phyloP scores from a whole-genome alignment of 2,113 vertebrate genomes.

The Tyrannus savana region DNA sequence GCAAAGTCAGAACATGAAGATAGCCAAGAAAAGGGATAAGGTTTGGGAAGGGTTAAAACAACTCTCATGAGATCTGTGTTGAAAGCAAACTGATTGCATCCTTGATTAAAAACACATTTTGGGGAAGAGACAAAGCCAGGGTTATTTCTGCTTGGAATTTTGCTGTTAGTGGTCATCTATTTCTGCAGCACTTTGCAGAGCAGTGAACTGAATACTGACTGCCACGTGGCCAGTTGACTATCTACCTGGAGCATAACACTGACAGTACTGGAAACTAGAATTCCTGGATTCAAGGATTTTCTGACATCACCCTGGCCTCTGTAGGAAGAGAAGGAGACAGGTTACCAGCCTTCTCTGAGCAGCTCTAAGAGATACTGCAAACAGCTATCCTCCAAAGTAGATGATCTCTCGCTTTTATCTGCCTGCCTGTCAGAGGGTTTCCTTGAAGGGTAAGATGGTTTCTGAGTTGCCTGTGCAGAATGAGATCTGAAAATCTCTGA shows the following conservation, averaged over 20 bases:
- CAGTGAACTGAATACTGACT: not conserved
- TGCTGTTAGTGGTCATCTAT: not conserved
- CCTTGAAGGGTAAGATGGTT: not conserved
- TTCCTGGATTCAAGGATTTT: not conserved
- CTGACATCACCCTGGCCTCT: not conserved
- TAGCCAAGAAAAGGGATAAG: not conserved
- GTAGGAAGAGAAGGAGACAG: not conserved
- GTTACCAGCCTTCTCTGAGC: not conserved
- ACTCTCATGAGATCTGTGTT: not conserved
- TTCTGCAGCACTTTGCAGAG: not conserved
- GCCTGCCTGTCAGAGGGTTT: not conserved
- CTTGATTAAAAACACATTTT: not conserved
- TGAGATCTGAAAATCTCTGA: not conserved
- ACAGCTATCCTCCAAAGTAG: not conserved
- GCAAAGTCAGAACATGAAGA: not conserved
- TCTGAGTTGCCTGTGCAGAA: not conserved
- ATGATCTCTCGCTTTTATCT: not conserved
- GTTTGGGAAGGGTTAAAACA: not conserved
- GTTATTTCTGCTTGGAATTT: constrained; percentile 1
- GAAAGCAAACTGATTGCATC: not conserved
- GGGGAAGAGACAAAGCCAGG: not conserved
- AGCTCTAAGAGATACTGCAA: not conserved
- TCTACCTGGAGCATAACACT: not conserved
- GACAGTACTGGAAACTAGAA: not conserved
- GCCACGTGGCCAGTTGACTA: not conserved